Percentiles rank a stretch among this genome's conserved stretches.
These are phyloP conservation scores for Nomada ferruginata DNA, from an alignment of 2,888 invertebrate species.

Conservation along the genomic window DNA sequence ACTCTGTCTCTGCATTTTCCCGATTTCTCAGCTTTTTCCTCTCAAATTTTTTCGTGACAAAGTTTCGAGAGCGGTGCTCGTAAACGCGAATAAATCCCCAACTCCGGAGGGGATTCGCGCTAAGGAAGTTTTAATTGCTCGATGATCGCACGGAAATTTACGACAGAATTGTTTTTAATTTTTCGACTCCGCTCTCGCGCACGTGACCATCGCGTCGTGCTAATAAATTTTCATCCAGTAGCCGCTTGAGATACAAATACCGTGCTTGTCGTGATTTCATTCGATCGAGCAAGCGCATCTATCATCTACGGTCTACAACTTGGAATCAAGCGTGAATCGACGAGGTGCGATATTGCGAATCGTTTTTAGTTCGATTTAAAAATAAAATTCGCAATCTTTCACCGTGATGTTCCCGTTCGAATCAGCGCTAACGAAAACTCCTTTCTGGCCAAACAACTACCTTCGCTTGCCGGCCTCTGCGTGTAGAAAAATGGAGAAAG, in stretches of 20 bases:
- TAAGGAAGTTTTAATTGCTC: constrained; percentile 26
- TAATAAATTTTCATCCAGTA: constrained; percentile 34
- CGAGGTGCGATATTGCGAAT: too few species aligned
- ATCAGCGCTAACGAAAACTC: too few species aligned
- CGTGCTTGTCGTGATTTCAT: background rate
- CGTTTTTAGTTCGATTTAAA: too few species aligned
- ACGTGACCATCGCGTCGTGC: background rate
- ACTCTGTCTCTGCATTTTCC: background rate
- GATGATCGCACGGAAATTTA: constrained; percentile 37
- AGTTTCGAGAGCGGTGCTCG: background rate
- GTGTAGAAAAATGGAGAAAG: background rate
- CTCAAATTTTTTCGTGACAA: constrained; percentile 4
- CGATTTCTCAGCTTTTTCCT: background rate
- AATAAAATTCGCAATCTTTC: too few species aligned
- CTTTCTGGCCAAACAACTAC: too few species aligned
- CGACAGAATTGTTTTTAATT: constrained; percentile 29
- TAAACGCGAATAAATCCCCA: constrained; percentile 25
- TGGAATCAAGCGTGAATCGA: too few species aligned
- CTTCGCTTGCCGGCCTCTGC: too few species aligned
- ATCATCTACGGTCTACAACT: background rate
- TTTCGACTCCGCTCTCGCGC: background rate
- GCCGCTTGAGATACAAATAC: constrained; percentile 31
- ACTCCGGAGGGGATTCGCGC: background rate
- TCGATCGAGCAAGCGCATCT: constrained; percentile 18
- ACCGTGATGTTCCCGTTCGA: too few species aligned